Evolutionary conservation across 1,140 invertebrate genomes (phyloP), one percentile per base, ranked within the genome.

Genomic region (Palaemon carinicauda): DNA sequence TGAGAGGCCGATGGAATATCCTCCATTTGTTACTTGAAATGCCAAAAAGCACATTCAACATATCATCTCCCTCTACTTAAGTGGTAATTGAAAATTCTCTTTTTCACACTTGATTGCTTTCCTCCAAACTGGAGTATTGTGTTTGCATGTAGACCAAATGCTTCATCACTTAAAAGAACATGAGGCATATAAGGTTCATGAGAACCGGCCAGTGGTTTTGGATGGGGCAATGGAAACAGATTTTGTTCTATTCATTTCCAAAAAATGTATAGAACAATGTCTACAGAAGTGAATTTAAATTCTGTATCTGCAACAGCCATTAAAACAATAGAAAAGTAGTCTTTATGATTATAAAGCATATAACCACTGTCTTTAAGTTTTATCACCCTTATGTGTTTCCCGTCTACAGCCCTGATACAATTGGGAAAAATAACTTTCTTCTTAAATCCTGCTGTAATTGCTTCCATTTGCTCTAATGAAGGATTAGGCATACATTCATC

Each of bases 371-470:
- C 14, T 31, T 56, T 21, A 29, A 53, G 78, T 31, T 56, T 65
- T 15, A 31, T 80, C 4, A 80, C 31, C 21, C 54, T 24, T 24
- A 80, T 53, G 54, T 80, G 78, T 56, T 80, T 80, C 4, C 78
- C 78, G 56, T 80, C 78, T 15, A 80, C 51, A 80, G 78, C 78
- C 56, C 78, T 53, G 56, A 80, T 80, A 21, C 78, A 80, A 53
- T 60, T 60, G 3, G 54, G 54, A 24, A 60, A 60, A 9, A 4
- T 41, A 41, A 9, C 33, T 41, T 41, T 41, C 33, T 3, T 41
- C 9, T 41, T 9, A 9, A 41, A 41, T 9, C 33, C 33, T 9
- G 3, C 33, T 41, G 33, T 9, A 41, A 41, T 41, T 3, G 33
- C 33, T 9, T 4, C 3, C 33, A 41, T 41, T 41, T 41, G 33